phyloP scores from a whole-genome alignment of 2,888 invertebrate species.

The Volucella zonaria region DNA sequence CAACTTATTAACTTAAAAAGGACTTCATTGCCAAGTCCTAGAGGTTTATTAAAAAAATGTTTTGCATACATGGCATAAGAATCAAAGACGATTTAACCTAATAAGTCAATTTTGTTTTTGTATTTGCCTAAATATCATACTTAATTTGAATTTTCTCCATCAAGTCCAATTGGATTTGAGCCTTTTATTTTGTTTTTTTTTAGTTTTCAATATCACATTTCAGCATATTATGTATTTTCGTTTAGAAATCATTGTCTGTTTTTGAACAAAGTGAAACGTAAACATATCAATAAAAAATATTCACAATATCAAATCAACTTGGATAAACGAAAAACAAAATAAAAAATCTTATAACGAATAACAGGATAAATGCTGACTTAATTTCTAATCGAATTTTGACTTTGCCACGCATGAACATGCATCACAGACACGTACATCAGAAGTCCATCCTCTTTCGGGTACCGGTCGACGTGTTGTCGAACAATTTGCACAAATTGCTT shows the following conservation, averaged over 20 bases:
- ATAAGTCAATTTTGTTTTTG: slow-evolving; percentile 27
- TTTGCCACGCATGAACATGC: slow-evolving; percentile 83
- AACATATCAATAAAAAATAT: slow-evolving; percentile 50
- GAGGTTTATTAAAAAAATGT: slow-evolving; percentile 41
- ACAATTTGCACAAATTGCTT: slow-evolving; percentile 87
- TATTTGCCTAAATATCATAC: slow-evolving; percentile 29
- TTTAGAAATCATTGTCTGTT: slow-evolving; percentile 35
- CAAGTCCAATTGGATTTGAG: slow-evolving; percentile 22
- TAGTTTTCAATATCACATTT: slow-evolving; percentile 68
- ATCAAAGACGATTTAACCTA: slow-evolving; percentile 22
- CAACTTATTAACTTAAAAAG: slow-evolving; percentile 16
- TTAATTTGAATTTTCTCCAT: slow-evolving; percentile 24
- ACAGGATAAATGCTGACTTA: slow-evolving; percentile 31
- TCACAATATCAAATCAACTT: slow-evolving; percentile 41
- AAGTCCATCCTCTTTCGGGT: slow-evolving; percentile 88
- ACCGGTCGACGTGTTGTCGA: slow-evolving; percentile 85
- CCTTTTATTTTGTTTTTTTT: slow-evolving; percentile 30
- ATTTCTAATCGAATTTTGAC: slow-evolving; percentile 72
- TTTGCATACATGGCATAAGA: slow-evolving; percentile 34
- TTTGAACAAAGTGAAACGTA: slow-evolving; percentile 54
- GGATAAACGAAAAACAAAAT: slow-evolving; percentile 41
- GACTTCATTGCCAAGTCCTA: slow-evolving; percentile 34
- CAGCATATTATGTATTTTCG: slow-evolving; percentile 45
- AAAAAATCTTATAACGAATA: slow-evolving; percentile 32
- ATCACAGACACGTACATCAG: slow-evolving; percentile 90